Evolutionary conservation across 2,888 invertebrate genomes (phyloP).

Genomic region (Folsomia candida): DNA sequence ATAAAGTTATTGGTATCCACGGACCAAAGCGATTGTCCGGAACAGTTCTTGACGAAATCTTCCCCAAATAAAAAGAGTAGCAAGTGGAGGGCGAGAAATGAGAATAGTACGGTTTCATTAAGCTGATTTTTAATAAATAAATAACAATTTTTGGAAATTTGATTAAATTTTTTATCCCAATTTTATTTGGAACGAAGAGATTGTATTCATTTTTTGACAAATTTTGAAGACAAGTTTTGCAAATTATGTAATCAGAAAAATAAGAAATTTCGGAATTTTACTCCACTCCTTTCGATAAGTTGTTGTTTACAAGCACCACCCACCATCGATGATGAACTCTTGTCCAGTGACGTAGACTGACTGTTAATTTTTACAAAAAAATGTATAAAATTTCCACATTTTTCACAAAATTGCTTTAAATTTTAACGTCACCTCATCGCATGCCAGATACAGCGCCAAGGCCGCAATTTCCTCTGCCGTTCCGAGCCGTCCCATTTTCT

Average conservation of each 20-base stretch:
- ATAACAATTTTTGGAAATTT: too few relatives aligned
- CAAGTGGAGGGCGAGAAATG: too few relatives aligned
- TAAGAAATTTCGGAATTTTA: too few relatives aligned
- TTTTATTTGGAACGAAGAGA: too few relatives aligned
- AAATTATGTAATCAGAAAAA: too few relatives aligned
- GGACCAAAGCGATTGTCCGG: constrained; percentile 7
- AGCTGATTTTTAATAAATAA: too few relatives aligned
- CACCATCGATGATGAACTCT: constrained; percentile 51
- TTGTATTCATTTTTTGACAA: too few relatives aligned
- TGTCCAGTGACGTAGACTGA: constrained; percentile 51
- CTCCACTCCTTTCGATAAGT: too few relatives aligned
- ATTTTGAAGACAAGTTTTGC: too few relatives aligned
- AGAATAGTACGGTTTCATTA: too few relatives aligned
- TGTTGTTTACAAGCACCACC: constrained; percentile 48
- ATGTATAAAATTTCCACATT: neutral
- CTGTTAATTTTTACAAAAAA: constrained; percentile 32
- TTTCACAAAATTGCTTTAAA: neutral
- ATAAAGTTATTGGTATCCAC: neutral
- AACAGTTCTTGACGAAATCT: neutral
- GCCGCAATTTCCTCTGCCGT: constrained; percentile 52
- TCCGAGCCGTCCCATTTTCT: constrained; percentile 52
- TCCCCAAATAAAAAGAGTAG: too few relatives aligned
- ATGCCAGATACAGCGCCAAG: constrained; percentile 51
- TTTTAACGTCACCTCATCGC: constrained; percentile 50
- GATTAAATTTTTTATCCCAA: too few relatives aligned